phyloP scores from a whole-genome alignment of 2,797 vertebrate species.

The Poecile montanus region DNA sequence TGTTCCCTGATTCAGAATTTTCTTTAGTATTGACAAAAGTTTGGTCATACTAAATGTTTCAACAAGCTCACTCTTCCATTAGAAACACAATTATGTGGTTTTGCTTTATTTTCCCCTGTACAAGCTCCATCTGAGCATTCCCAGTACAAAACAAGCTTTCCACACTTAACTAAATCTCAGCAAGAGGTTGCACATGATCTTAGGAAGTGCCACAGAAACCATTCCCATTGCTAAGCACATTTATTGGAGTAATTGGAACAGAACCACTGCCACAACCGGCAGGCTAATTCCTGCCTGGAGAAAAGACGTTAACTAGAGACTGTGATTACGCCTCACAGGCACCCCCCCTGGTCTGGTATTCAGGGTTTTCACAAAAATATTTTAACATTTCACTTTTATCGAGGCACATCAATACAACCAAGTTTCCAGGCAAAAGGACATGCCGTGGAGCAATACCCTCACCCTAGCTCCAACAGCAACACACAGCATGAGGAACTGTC shows the following conservation, averaged over 20 bases:
- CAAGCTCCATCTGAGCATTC: conserved; percentile 50
- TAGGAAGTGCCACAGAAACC: conserved; percentile 40
- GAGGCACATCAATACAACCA: not conserved
- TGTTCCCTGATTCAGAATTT: not conserved
- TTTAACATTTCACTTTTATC: not conserved
- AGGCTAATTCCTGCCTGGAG: conserved; percentile 47
- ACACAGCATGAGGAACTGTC: not conserved
- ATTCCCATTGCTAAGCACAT: conserved; percentile 33
- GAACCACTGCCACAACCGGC: conserved; percentile 20
- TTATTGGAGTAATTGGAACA: conserved; percentile 43
- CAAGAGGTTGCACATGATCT: conserved; percentile 62
- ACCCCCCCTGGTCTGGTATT: conserved; percentile 5
- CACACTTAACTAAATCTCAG: conserved; percentile 42
- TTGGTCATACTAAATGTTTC: not conserved
- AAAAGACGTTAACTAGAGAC: conserved; percentile 1
- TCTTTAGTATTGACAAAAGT: conserved; percentile 6
- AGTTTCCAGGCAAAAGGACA: not conserved
- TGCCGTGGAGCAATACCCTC: not conserved
- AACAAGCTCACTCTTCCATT: conserved; percentile 42
- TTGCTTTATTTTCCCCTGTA: conserved; percentile 28
- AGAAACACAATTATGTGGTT: conserved; percentile 39
- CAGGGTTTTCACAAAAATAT: not conserved
- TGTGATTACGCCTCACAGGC: not conserved
- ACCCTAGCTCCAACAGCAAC: not conserved
- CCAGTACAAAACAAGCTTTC: conserved; percentile 65